A percentile compares a stretch with the other conserved stretches of the same genome.
Conservation (phyloP, 2,797 vertebrate genomes). For the Lindbergichthys nudifrons region DNA sequence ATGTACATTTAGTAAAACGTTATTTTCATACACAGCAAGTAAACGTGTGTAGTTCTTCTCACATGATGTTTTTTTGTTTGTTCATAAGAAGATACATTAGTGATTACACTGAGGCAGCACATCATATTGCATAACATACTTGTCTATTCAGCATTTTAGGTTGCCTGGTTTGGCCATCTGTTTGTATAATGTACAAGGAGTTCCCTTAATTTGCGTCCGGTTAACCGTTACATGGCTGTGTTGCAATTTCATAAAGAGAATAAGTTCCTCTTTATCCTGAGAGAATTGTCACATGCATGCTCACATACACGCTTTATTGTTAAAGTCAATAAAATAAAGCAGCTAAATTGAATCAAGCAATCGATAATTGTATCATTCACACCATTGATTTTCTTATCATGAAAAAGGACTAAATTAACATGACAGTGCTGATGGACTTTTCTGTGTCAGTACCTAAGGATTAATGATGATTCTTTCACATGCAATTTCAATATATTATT, state of each 20-base stretch:
- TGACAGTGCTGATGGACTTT: background rate
- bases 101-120: background rate
- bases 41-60: background rate
- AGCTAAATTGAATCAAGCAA: background rate
- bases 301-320: background rate
- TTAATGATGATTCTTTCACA: background rate
- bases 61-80: background rate
- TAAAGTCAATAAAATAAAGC: too few relatives aligned
- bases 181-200: background rate
- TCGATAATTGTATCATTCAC: background rate
- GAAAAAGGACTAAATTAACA: background rate
- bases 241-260: background rate
- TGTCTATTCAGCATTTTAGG: slow-evolving; percentile 51
- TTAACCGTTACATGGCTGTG: background rate
- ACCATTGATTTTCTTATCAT: too few relatives aligned
- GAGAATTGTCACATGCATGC: background rate
- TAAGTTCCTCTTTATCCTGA: background rate
- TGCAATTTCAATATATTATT: background rate
- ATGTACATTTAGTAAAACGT: background rate
- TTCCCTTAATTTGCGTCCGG: slow-evolving; percentile 32
- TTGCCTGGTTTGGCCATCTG: background rate
- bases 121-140: slow-evolving; percentile 14
- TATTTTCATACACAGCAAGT: too few relatives aligned
- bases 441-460: background rate
- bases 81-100: background rate